Base-by-base conservation (phyloP, 2,113 vertebrate genomes). In the Eira barbara region DNA sequence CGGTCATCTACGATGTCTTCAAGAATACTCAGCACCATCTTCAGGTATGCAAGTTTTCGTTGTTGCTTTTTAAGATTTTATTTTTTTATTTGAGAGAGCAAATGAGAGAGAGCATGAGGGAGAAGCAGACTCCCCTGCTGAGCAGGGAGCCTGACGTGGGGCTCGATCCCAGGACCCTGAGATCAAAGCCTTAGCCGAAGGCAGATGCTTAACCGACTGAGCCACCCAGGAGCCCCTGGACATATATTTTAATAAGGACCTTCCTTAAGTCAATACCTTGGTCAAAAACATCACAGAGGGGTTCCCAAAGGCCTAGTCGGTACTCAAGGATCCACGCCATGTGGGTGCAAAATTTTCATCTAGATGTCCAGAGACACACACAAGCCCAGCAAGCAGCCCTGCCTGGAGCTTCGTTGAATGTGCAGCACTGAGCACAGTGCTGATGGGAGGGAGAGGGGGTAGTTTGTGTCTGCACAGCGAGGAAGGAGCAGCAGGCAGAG, bases 11-110 rank as follows among this genome's bases (percentile, higher is more conserved):
- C 0, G 99, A 99, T 1, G 81, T 99, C 49, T 98, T 98, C 25
- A 55, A 65, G 61, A 99, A 99, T 63, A 97, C 92, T 20, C 99
- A 99, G 97, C 98, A 98, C 87, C 98, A 99, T 52, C 99, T 99
- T 4, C 99, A 99, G 99, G 99, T 99, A 98, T 73, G 82, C 2
- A 3, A 42, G 4, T 0, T 29, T 29, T 21, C 5, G 12, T 45
- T n/a, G 4, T 59, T 6, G 63, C 29, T 31, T 78, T 73, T 73
- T 73, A 34, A 67, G 63, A 34, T 67, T 67, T 67, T 34, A 67
- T 34, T 67, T 67, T 7, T 67, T 34, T 67, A 17, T 67, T 67
- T 34, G 63, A 67, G 63, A 34, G 63, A 67, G 63, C 14, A 15
- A 65, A 6, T 0, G 13, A 31, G 29, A 65, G 63, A 31, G 27